phyloP scores from a whole-genome alignment of 2,797 vertebrate genomes.

The Craterocephalus amniculus region DNA sequence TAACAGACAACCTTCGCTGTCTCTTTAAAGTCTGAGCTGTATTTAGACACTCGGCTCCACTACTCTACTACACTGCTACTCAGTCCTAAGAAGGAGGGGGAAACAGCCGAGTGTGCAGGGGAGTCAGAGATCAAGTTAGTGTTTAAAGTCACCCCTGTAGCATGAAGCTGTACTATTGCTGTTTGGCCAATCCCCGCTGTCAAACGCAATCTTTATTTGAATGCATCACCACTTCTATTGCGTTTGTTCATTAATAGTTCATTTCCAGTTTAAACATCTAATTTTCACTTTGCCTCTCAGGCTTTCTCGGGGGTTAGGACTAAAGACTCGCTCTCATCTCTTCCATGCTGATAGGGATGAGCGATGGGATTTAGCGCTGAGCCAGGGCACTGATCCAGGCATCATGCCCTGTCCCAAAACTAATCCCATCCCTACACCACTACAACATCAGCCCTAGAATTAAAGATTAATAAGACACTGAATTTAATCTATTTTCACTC shows the following conservation, averaged over 20 bases:
- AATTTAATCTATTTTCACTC: slow-evolving; percentile 56
- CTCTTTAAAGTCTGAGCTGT: slow-evolving; percentile 32
- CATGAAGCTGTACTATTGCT: slow-evolving; percentile 13
- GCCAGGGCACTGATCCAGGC: slow-evolving; percentile 67
- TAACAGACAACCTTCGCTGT: not conserved
- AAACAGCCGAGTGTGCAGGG: slow-evolving; percentile 32
- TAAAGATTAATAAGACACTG: slow-evolving; percentile 63
- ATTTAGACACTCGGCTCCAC: slow-evolving; percentile 25
- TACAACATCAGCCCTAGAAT: slow-evolving; percentile 55
- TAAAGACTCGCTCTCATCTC: slow-evolving; percentile 51
- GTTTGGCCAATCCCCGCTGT: slow-evolving; percentile 5
- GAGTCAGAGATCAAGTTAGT: slow-evolving; percentile 42
- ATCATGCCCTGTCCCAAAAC: slow-evolving; percentile 49
- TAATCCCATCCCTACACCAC: slow-evolving; percentile 58
- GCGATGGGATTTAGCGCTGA: slow-evolving; percentile 66
- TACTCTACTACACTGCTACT: no score
- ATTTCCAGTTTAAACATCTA: slow-evolving; percentile 42
- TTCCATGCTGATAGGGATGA: slow-evolving; percentile 63
- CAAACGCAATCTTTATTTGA: slow-evolving; percentile 22
- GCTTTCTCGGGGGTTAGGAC: slow-evolving; percentile 18
- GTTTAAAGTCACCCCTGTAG: slow-evolving; percentile 39
- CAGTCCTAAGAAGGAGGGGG: slow-evolving; percentile 14
- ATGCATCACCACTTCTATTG: slow-evolving; percentile 29
- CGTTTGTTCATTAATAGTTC: slow-evolving; percentile 28
- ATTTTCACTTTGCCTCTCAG: slow-evolving; percentile 36